Percentiles rank a stretch among this genome's conserved stretches.
These are phyloP conservation scores for Macaca nemestrina DNA, from an alignment of 2,113 vertebrate genomes.

Conservation along the genomic window DNA sequence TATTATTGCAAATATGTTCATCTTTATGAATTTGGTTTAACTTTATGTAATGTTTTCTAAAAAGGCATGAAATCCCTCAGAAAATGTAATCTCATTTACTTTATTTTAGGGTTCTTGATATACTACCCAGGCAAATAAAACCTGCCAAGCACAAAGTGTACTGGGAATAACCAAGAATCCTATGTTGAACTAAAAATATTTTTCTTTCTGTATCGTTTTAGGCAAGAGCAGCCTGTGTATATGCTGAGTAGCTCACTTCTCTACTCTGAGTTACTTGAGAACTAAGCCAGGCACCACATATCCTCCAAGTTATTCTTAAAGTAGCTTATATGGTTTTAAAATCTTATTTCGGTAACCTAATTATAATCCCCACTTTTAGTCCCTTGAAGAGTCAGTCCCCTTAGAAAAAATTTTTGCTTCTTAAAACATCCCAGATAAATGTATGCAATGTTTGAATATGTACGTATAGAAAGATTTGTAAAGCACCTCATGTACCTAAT, in stretches of 20 bases:
- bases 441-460: background rate
- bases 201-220: background rate
- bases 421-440: background rate
- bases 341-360: background rate
- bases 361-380: background rate
- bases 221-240: background rate
- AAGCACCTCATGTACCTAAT: background rate
- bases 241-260: background rate
- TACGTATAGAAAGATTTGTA: background rate
- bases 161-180: background rate
- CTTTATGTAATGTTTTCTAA: background rate
- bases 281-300: background rate
- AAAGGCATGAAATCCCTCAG: background rate
- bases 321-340: background rate
- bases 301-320: background rate
- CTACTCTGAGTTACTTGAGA: background rate
- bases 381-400: background rate
- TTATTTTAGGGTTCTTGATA: slow-evolving; percentile 14
- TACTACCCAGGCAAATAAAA: slow-evolving; percentile 7
- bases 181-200: background rate
- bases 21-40: slow-evolving; percentile 38
- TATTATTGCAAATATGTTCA: slow-evolving; percentile 16
- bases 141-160: background rate
- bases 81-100: slow-evolving; percentile 20
- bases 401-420: background rate